Conservation (phyloP, 2,797 vertebrate species). For the Siniperca obscura region DNA sequence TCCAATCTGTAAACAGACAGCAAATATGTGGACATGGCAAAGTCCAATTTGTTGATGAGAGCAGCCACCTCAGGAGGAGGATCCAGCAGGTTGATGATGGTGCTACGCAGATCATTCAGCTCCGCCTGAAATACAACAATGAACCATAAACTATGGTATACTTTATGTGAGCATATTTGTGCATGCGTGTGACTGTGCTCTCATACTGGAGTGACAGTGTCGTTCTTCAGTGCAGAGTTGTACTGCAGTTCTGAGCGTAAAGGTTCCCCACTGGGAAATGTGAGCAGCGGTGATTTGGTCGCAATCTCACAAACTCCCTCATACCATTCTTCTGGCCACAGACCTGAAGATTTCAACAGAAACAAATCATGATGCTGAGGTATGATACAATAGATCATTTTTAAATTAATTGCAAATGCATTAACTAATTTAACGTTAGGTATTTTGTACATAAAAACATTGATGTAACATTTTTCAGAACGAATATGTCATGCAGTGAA, state of each 20-base stretch:
- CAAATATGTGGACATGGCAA: slow-evolving; percentile 97
- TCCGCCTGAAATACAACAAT: slow-evolving; percentile 86
- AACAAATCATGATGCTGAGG: not conserved
- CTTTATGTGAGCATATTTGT: not conserved
- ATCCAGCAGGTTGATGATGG: slow-evolving; percentile 95
- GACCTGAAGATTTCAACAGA: slow-evolving; percentile 80
- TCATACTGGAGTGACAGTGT: slow-evolving; percentile 93
- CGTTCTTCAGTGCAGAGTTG: slow-evolving; percentile 97
- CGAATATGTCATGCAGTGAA: too few relatives aligned
- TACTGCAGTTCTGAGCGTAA: slow-evolving; percentile 97
- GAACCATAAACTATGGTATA: not conserved
- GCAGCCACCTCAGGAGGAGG: slow-evolving; percentile 93
- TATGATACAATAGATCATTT: not conserved
- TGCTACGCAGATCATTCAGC: slow-evolving; percentile 92
- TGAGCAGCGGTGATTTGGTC: slow-evolving; percentile 95
- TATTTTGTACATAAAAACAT: not conserved
- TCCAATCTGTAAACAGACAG: slow-evolving; percentile 97
- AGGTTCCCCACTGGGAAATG: slow-evolving; percentile 95
- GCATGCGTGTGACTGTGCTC: not conserved
- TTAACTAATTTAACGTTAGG: not conserved
- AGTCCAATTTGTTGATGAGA: slow-evolving; percentile 96
- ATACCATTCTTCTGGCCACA: slow-evolving; percentile 98
- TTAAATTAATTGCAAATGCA: not conserved
- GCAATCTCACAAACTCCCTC: slow-evolving; percentile 98
- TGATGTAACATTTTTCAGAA: not conserved